Evolutionary conservation across 2,888 invertebrate species (phyloP), one percentile per base, ranked within the genome.

Genomic region (Sepioteuthis lessoniana): DNA sequence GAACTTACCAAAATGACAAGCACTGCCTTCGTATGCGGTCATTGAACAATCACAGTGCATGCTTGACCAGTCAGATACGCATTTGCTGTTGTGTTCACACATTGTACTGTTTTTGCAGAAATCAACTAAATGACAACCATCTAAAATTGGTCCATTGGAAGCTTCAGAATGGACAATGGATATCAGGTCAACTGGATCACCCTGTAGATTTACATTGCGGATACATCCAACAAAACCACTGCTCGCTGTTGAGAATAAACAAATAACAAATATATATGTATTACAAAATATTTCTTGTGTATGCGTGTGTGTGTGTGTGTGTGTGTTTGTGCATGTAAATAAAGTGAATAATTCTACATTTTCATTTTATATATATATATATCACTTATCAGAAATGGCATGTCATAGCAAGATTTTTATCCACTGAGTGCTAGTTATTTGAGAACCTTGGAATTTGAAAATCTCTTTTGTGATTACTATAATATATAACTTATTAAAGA

Each of bases 11-110:
- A 99, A 99, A 97, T 99, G 99, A 96, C 99, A 99, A 96, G 99
- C 99, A 96, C 98, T 98, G 25, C 99, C 99, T 93, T 98, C 98
- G 96, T 99, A 99, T 0, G 99, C 99, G 10, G 99, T 99, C 95
- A 98, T 98, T 91, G 98, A 98, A 97, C 99, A 99, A 96, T 99
- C 98, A 97, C 99, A 99, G 55, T 98, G 98, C 91, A 99, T 98
- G 96, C 99, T 96, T 28, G 94, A 98, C 97, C 99, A 98, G 96
- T 98, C 98, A 0, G 99, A 98, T 46, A 98, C 98, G 97, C 99
- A 99, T 96, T 98, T 98, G 0, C 99, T 99, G 1, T 98, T 98
- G 96, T 99, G 99, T 96, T 99, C 99, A 96, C 99, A 99, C 94
- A 95, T 95, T 25, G 95, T 95, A 93, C 95, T 95, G 35, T 94